These are phyloP conservation scores for Oppia nitens DNA, from an alignment of 1,140 invertebrate species.

Conservation along the genomic window DNA sequence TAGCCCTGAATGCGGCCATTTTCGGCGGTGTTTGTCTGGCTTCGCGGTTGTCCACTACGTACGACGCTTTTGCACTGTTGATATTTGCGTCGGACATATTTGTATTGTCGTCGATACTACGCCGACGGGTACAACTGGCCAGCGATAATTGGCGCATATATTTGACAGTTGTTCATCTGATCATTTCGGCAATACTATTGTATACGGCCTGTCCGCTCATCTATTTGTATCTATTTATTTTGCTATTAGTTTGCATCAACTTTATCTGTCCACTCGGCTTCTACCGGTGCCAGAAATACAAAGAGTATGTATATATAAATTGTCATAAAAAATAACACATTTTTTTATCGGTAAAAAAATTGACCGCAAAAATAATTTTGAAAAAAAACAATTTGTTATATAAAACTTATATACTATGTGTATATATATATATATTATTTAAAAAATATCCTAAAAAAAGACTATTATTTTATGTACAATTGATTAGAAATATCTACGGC, in stretches of 20 bases:
- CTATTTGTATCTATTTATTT: constrained; percentile 32
- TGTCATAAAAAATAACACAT: too few species aligned
- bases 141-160: constrained; percentile 23
- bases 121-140: constrained; percentile 35
- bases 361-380: too few species aligned
- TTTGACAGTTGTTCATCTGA: constrained; percentile 15
- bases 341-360: too few species aligned
- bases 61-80: constrained; percentile 70
- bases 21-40: constrained; percentile 86
- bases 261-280: constrained; percentile 22
- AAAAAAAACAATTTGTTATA: too few species aligned
- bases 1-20: constrained; percentile 70
- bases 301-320: constrained; percentile 18
- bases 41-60: constrained; percentile 62
- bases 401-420: too few species aligned
- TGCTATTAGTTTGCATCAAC: constrained; percentile 21
- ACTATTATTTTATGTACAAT: not conserved
- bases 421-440: not conserved
- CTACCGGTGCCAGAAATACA: constrained; percentile 22
- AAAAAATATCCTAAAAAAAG: not conserved
- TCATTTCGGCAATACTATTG: constrained; percentile 19
- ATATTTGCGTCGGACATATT: constrained; percentile 70
- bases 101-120: constrained; percentile 65
- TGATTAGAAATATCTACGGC: constrained; percentile 18
- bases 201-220: constrained; percentile 24